Evolutionary conservation across 2,797 vertebrate genomes (phyloP), one percentile per base, ranked within the genome.

Genomic region (Liasis olivaceus): DNA sequence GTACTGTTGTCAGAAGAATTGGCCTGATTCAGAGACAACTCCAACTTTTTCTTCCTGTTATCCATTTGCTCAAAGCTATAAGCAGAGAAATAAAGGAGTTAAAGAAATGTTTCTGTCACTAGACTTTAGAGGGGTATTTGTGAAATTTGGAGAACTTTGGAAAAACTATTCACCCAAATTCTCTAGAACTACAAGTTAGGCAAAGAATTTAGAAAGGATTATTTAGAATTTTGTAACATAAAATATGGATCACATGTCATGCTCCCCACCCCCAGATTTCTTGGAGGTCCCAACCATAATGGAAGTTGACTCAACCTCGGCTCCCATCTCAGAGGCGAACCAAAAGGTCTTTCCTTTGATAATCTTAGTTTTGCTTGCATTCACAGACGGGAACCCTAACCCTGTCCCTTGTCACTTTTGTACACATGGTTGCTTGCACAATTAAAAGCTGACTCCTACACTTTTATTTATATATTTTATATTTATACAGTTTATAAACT

Each of bases 31-130:
- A 60, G 60, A 63, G 90, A 11, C 87, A 92, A 31, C 58, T 87
- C 89, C 87, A 88, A 88, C 69, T 58, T 94, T 94, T 95, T 94
- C 11, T 93, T 87, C 87, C 85, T 95, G 89, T 36, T 28, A 31
- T 14, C 91, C 90, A 42, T 91, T 89, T 9, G 0, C 28, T 0
- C 63, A 22, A 9, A 17, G 58, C 81, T 62, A 63, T 62, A 58
- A 56, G 59, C 42, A 88, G 88, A 90, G 47, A 42, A 84, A 87
- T 26, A 85, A 42, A 24, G 42, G 64, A 15, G 5, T 66, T 24
- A 42, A 24, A 81, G 72, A 11, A 36, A 24, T 20, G 3, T 24
- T 81, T 1, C 20, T 4, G 36, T 22, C 36, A 22, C 8, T 42
- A 77, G 36, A 42, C 4, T 54, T 54, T 1, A 54, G 51, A 54